These are phyloP conservation scores for Sapajus apella DNA, from an alignment of 2,113 vertebrate genomes.

Conservation along the genomic window DNA sequence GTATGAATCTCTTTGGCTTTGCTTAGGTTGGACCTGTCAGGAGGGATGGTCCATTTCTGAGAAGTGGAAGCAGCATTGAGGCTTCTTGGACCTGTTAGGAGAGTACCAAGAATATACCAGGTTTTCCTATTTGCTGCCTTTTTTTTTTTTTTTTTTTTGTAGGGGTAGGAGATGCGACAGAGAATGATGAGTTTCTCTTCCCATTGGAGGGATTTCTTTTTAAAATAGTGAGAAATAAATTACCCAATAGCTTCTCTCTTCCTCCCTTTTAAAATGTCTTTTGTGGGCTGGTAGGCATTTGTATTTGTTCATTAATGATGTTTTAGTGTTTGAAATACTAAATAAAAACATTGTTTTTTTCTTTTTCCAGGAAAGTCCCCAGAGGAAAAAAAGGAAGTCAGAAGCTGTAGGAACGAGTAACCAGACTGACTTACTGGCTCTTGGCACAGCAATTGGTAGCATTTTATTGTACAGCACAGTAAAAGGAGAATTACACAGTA, in stretches of 20 bases:
- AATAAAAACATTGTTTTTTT: constrained; percentile 22
- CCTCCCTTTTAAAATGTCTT: neutral
- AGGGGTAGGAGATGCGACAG: neutral
- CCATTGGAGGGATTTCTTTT: neutral
- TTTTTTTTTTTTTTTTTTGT: neutral
- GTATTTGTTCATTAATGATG: constrained; percentile 11
- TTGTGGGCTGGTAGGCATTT: neutral
- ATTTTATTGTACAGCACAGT: constrained; percentile 96
- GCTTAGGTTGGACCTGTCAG: neutral
- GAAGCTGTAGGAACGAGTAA: constrained; percentile 87
- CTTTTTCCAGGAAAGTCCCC: constrained; percentile 91
- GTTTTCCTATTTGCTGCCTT: neutral
- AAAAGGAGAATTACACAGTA: constrained; percentile 96
- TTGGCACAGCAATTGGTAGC: constrained; percentile 95
- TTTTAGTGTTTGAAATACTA: constrained; percentile 63
- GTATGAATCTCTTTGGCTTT: neutral
- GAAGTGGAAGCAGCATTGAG: neutral
- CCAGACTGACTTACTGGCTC: constrained; percentile 93
- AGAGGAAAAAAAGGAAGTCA: constrained; percentile 97
- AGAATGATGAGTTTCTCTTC: neutral
- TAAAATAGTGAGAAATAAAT: neutral
- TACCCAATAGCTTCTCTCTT: neutral
- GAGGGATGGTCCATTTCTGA: neutral
- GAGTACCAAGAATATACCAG: neutral
- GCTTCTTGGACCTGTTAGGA: neutral